These are phyloP conservation scores for Atractosteus spatula DNA, from an alignment of 2,113 vertebrate genomes.

Conservation along the genomic window DNA sequence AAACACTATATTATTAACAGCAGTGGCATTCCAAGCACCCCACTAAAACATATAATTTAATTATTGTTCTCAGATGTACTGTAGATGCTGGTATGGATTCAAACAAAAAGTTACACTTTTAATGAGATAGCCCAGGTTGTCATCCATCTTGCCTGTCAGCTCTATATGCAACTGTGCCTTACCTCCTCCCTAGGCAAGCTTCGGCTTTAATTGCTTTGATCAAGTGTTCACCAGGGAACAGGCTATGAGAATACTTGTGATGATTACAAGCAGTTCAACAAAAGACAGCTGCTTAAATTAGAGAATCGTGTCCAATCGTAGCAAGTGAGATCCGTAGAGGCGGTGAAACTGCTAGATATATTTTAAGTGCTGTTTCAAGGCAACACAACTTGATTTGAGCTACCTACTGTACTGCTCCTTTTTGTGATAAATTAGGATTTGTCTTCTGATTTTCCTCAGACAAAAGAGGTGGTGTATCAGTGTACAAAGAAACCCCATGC, in stretches of 20 bases:
- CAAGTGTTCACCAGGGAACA: slow-evolving; percentile 34
- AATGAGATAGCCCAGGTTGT: slow-evolving; percentile 15
- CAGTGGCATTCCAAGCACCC: too few species aligned
- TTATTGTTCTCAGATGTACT: background rate
- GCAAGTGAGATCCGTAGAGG: background rate
- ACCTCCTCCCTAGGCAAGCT: slow-evolving; percentile 22
- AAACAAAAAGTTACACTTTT: slow-evolving; percentile 29
- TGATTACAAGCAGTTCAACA: slow-evolving; percentile 29
- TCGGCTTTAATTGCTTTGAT: slow-evolving; percentile 49
- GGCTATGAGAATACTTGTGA: slow-evolving; percentile 24
- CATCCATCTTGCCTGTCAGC: slow-evolving; percentile 28
- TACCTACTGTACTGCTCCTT: too few species aligned
- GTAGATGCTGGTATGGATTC: background rate
- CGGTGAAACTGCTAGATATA: slow-evolving; percentile 15
- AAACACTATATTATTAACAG: too few species aligned
- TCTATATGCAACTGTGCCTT: slow-evolving; percentile 19
- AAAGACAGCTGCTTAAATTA: slow-evolving; percentile 31
- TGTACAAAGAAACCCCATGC: too few species aligned
- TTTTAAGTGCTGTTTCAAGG: slow-evolving; percentile 17
- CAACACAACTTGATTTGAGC: background rate
- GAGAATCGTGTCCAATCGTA: background rate
- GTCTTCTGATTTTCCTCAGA: too few species aligned
- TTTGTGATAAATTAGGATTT: too few species aligned
- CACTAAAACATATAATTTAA: background rate
- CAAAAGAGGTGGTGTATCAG: too few species aligned